Evolutionary conservation across 2,888 invertebrate genomes (phyloP), one percentile per base, ranked within the genome.

Genomic region (Napeogenes sylphis): DNA sequence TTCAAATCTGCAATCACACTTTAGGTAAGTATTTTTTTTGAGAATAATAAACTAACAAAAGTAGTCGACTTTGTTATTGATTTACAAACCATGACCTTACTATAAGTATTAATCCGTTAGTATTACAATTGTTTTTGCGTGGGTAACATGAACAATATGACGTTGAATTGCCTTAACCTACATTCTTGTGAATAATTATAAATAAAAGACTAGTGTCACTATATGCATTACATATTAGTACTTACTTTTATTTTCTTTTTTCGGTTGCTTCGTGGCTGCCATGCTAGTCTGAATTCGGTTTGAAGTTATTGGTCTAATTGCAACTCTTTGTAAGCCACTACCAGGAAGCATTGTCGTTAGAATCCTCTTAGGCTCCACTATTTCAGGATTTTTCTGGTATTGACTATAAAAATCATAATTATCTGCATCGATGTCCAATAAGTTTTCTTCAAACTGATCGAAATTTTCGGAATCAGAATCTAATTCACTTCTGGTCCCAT

Each of bases 351-450:
- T 68, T 0, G 86, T 74, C 0, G 91, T 80, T 55, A 87, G 74
- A 1, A 90, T 90, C 70, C 82, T 81, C 65, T 79, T 85, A 0
- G 90, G 87, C 58, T 83, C 82, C 0, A 86, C 85, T 66, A 75
- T 78, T 14, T 86, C 85, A n/a, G 84, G 81, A 58, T 80, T 84
- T 59, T 73, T 78, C 59, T 79, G 75, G 64, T 82, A 85, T 35
- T 80, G 79, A 30, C 79, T 77, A 32, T 83, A 76, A 45, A 75
- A 72, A 2, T 83, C 83, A 46, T 88, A 87, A 53, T 83, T 80
- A 66, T 89, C 89, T 10, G 85, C 85, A 61, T 90, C 90, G 46
- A 89, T 87, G 67, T 90, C 90, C n/a, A 90, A 74, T 33, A 90
- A 83, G 53, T 82, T 81, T 61, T 89, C 89, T 62, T 88, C 87